Conservation (phyloP, 2,888 invertebrate species). For the Teleiodes luculella region DNA sequence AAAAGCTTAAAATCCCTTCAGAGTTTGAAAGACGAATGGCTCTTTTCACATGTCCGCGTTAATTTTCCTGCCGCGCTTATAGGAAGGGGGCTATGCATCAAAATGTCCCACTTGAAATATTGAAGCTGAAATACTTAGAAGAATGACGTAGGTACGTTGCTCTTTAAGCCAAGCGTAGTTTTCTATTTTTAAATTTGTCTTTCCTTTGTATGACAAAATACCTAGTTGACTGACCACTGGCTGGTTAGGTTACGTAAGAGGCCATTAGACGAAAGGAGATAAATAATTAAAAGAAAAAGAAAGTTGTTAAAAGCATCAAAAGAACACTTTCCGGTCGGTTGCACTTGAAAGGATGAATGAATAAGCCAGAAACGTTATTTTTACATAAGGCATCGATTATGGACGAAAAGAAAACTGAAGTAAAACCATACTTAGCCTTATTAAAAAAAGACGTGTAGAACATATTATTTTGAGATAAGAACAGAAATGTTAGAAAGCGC, state of each 20-base stretch:
- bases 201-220: neutral
- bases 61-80: constrained; percentile 38
- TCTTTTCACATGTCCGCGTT: constrained; percentile 26
- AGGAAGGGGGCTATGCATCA: constrained; percentile 28
- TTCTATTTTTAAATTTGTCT: constrained; percentile 1
- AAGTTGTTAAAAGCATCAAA: neutral
- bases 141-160: constrained; percentile 7
- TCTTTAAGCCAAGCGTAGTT: constrained; percentile 1
- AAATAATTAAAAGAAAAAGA: neutral
- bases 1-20: constrained; percentile 4
- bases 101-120: constrained; percentile 22
- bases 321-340: neutral
- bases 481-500: constrained; percentile 11
- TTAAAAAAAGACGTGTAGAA: neutral
- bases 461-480: constrained; percentile 9
- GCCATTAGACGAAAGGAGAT: neutral
- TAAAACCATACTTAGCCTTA: neutral
- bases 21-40: constrained; percentile 3
- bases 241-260: neutral
- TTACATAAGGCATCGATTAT: neutral
- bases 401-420: neutral
- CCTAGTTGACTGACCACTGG: neutral
- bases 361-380: neutral
- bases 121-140: constrained; percentile 30
- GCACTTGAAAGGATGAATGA: neutral